Evolutionary conservation across 2,797 vertebrate genomes (phyloP).

Genomic region (Bovichtus diacanthus): DNA sequence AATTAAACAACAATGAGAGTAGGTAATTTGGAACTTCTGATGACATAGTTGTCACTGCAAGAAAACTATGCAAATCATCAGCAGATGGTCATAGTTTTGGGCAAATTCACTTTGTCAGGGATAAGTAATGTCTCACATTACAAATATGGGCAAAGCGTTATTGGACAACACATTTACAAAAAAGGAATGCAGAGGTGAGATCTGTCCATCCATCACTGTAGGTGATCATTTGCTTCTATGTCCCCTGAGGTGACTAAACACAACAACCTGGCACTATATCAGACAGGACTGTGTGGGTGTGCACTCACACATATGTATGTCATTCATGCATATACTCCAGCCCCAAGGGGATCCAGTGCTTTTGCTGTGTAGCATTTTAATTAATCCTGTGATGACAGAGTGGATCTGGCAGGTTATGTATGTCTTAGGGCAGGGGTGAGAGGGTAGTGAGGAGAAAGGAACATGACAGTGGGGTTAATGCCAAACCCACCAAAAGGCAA

Average conservation of each 20-base stretch:
- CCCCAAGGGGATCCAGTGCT: conserved; percentile 62
- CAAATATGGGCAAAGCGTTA: conserved; percentile 74
- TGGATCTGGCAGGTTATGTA: conserved; percentile 73
- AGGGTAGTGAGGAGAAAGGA: conserved; percentile 47
- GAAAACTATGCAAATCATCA: conserved; percentile 76
- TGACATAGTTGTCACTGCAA: conserved; percentile 68
- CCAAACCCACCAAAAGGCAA: conserved; percentile 68
- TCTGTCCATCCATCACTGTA: conserved; percentile 74
- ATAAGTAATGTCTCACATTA: conserved; percentile 77
- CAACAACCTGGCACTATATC: conserved; percentile 60
- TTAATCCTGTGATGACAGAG: conserved; percentile 82
- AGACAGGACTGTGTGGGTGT: conserved; percentile 28
- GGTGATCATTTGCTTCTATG: conserved; percentile 67
- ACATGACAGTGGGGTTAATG: conserved; percentile 73
- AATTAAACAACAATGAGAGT: conserved; percentile 76
- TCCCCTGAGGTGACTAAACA: conserved; percentile 66
- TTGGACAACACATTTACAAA: conserved; percentile 58
- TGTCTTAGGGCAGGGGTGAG: conserved; percentile 62
- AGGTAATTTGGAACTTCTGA: conserved; percentile 80
- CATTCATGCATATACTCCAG: conserved; percentile 42
- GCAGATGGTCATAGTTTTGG: conserved; percentile 84
- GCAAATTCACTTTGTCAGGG: conserved; percentile 80
- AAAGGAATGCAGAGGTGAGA: conserved; percentile 54
- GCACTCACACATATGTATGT: conserved; percentile 39
- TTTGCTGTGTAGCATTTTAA: conserved; percentile 79